Base-by-base conservation (phyloP, 2,797 vertebrate species). In the Hylomyscus alleni region DNA sequence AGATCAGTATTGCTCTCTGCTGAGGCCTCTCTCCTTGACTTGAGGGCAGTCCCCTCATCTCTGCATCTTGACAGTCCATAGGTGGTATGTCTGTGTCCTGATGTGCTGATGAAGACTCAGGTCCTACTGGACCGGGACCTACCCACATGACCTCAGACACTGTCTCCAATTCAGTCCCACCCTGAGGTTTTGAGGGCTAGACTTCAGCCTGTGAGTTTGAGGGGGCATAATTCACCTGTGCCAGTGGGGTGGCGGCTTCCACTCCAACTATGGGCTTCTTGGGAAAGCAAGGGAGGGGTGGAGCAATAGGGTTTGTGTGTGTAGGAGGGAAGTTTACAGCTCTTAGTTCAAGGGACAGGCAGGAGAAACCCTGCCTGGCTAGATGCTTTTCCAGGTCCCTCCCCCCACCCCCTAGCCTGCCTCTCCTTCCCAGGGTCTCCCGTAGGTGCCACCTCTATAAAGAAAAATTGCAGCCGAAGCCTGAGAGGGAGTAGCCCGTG, bases 291-390 rank as follows among this genome's bases (percentile, higher is more conserved):
- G 3, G 14, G 34, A 0, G 1, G 31, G 37, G 54, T 13, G 17
- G 72, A 15, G 31, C 69, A 17, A 20, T 0, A 31, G 0, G 11
- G 20, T 44, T 6, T 12, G 10, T 0, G 1, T 3, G 56, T 26
- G n/a, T 15, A 4, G 15, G 20, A 6, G 37, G 17, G 47, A 26
- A 37, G 58, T 1, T 9, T 50, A 12, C 6, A 13, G 90, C 52
- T 34, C 0, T 60, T 37, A 2, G 29, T 4, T 1, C 34, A 72
- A 9, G 3, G 40, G 83, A 20, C 37, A 2, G 34, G 69, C 40
- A 17, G 65, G 56, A 72, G 54, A 26, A 54, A 34, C 37, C 54
- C 81, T 73, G 17, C 22, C 50, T 13, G 44, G 82, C 4, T 12
- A 60, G 72, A 67, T 24, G 2, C 0, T 20, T 31, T 4, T 10